Evolutionary conservation across 2,113 vertebrate genomes (phyloP).

Genomic region (Dasypus novemcinctus): DNA sequence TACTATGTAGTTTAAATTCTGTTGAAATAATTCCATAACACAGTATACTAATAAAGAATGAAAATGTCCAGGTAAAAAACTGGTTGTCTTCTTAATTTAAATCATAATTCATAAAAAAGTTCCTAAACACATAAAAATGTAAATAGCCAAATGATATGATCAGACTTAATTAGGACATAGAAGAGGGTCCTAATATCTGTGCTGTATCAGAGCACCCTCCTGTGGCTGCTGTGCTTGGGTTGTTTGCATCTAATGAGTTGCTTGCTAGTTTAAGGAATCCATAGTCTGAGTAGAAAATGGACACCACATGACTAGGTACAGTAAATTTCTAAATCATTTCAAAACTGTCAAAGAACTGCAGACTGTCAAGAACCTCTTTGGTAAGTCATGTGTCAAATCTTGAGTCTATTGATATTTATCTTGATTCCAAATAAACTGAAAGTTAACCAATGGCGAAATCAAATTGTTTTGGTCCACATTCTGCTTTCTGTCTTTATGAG

Average conservation of each 20-base stretch:
- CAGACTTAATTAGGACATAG: background rate
- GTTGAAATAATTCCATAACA: background rate
- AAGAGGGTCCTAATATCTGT: background rate
- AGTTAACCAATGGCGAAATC: background rate
- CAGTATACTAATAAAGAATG: background rate
- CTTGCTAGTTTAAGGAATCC: background rate
- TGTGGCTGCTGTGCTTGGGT: background rate
- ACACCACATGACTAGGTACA: background rate
- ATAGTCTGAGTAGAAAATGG: background rate
- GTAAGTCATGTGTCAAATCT: background rate
- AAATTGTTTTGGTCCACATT: background rate
- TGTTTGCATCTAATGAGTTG: background rate
- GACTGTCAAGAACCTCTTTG: background rate
- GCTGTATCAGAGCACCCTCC: background rate
- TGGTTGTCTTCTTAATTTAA: background rate
- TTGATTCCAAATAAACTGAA: background rate
- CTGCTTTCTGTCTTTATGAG: background rate
- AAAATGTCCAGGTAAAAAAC: background rate
- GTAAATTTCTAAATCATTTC: background rate
- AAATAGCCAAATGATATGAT: background rate
- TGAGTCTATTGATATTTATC: background rate
- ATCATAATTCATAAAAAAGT: background rate
- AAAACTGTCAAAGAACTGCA: background rate
- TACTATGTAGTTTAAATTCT: background rate
- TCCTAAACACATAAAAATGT: background rate